Evolutionary conservation across 2,113 vertebrate species (phyloP).

Genomic region (Antennarius striatus): DNA sequence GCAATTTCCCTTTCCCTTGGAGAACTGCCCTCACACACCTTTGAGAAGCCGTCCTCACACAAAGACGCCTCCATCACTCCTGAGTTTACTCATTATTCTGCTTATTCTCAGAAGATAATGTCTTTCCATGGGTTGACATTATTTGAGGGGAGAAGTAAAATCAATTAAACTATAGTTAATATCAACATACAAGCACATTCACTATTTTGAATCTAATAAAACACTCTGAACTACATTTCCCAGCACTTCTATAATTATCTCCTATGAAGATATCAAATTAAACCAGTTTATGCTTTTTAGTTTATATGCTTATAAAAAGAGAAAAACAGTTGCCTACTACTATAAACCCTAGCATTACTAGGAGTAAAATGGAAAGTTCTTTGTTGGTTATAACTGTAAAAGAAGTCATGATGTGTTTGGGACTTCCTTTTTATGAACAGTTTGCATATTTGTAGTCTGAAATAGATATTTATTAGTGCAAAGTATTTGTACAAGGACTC

Average conservation of each 20-base stretch:
- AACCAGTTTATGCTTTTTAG: no score
- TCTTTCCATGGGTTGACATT: not conserved
- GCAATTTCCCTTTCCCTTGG: conserved; percentile 21
- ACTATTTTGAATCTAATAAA: not conserved
- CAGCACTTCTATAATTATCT: not conserved
- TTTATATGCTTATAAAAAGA: no score
- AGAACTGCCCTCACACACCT: conserved; percentile 3
- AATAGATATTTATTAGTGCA: no score
- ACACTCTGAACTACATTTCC: not conserved
- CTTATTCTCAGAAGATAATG: conserved; percentile 11
- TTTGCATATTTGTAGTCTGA: no score
- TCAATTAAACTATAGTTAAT: not conserved
- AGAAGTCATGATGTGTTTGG: no score
- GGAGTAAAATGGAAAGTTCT: no score
- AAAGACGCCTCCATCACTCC: conserved; percentile 9
- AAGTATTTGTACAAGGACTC: not conserved
- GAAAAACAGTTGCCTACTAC: no score
- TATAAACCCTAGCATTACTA: no score
- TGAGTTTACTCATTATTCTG: conserved; percentile 12
- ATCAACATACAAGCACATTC: not conserved
- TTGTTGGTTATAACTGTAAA: no score
- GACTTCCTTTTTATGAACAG: no score
- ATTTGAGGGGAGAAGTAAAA: not conserved
- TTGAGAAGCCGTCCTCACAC: conserved; percentile 32
- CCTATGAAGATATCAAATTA: not conserved